A percentile compares a stretch with the other conserved stretches of the same genome.
Conservation (phyloP, 2,888 invertebrate genomes). For the Heliconius sara region DNA sequence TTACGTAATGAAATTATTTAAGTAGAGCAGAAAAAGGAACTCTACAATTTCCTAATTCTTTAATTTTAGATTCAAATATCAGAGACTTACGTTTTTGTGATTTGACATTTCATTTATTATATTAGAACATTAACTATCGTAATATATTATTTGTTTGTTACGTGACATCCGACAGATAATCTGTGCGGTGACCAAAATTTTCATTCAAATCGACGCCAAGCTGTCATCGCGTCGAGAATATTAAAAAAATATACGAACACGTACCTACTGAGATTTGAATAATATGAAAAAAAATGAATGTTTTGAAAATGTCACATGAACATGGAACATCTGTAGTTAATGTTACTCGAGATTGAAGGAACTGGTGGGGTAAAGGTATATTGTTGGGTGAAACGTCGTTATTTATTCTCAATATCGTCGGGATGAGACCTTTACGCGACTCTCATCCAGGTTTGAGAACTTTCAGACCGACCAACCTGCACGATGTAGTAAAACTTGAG, state of each 20-base stretch:
- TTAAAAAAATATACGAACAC: constrained; percentile 16
- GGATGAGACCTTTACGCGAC: constrained; percentile 73
- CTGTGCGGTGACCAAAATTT: neutral
- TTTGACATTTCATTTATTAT: constrained; percentile 1
- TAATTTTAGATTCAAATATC: neutral
- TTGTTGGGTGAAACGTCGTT: constrained; percentile 31
- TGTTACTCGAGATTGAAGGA: neutral
- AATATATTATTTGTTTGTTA: constrained; percentile 12
- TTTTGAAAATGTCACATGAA: neutral
- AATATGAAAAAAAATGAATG: constrained; percentile 2
- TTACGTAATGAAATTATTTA: constrained; percentile 34
- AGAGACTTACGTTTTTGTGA: neutral
- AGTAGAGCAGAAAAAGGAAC: neutral
- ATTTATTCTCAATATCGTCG: constrained; percentile 48
- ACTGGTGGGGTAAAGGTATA: constrained; percentile 20
- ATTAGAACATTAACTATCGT: neutral
- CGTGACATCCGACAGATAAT: constrained; percentile 27
- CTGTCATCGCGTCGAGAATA: constrained; percentile 24
- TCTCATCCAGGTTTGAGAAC: constrained; percentile 70
- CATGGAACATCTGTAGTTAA: neutral
- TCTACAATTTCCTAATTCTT: neutral
- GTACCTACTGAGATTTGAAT: constrained; percentile 11
- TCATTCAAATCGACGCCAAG: neutral
- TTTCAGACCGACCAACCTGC: constrained; percentile 78
- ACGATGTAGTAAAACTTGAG: constrained; percentile 76